Conservation (phyloP, 2,888 invertebrate species). For the Dryobota labecula region DNA sequence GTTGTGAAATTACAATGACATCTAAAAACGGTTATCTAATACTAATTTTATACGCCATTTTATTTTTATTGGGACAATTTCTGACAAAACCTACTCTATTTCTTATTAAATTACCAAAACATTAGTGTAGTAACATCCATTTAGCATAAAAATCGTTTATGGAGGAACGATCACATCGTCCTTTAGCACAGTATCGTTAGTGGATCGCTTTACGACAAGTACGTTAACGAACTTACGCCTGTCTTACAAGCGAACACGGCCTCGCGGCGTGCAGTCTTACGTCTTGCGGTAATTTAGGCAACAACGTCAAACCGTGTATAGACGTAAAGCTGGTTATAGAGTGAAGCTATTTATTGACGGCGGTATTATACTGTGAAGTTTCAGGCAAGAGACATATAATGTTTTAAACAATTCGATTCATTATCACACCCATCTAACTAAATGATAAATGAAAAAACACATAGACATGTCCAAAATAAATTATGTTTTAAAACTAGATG, state of each 20-base stretch:
- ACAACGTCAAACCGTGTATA: slow-evolving; percentile 2
- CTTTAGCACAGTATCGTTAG: slow-evolving; percentile 36
- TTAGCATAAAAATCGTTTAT: slow-evolving; percentile 6
- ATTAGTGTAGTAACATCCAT: not conserved
- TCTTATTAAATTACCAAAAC: not conserved
- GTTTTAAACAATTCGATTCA: not conserved
- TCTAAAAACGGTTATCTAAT: not conserved
- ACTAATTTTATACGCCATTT: not conserved
- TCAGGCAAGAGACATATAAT: not conserved
- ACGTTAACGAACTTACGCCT: slow-evolving; percentile 50
- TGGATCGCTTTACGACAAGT: slow-evolving; percentile 41
- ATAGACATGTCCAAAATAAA: no score
- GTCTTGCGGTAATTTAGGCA: slow-evolving; percentile 51
- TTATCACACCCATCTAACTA: not conserved
- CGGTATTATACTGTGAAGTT: not conserved
- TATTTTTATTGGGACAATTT: not conserved
- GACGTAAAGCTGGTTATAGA: no score
- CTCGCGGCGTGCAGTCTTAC: slow-evolving; percentile 14
- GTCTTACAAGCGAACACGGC: slow-evolving; percentile 39
- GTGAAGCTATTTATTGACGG: slow-evolving; percentile 3
- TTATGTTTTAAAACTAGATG: not conserved
- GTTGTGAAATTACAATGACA: slow-evolving; percentile 1
- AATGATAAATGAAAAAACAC: not conserved
- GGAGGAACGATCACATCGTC: slow-evolving; percentile 21
- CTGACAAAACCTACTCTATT: not conserved